Conservation (phyloP, 2,113 vertebrate species). For the Macaca fascicularis region T2T-MFA8v1.1 NC_088381.1:149546001-149546500, state of each 20-base stretch:
- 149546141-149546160: background rate
- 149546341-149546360: no score
- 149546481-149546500: background rate
- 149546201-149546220: background rate
- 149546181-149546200: background rate
- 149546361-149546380: no score
- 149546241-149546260: no score
- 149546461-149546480: background rate
- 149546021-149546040: background rate
- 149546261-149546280: no score
- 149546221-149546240: background rate
- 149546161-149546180: background rate
- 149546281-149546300: no score
- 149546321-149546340: no score
- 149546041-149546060: background rate
- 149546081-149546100: background rate
- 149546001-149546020: background rate
- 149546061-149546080: rapidly evolving
- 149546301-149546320: no score
- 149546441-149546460: no score
- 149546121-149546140: background rate
- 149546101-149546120: background rate
- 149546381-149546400: no score
- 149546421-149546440: no score
- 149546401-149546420: no score